Evolutionary conservation across 2,797 vertebrate species (phyloP).

Genomic region (Helicolenus hilgendorfi): DNA sequence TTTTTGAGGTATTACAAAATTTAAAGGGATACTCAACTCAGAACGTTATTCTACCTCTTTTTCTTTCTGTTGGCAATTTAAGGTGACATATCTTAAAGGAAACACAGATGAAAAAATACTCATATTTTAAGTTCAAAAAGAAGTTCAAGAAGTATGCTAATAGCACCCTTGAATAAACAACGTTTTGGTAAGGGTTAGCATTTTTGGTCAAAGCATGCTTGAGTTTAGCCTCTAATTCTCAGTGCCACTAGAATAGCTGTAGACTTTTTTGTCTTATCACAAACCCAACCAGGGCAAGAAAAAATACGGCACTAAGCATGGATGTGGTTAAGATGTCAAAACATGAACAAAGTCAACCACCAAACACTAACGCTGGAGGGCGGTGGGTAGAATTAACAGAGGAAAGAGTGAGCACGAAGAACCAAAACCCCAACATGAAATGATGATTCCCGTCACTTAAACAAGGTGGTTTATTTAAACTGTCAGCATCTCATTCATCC

Average conservation of each 20-base stretch:
- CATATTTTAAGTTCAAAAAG: too few relatives aligned
- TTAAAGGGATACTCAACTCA: too few relatives aligned
- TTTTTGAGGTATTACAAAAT: too few relatives aligned
- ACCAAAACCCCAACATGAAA: neutral
- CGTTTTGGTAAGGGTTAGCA: neutral
- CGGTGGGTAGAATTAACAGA: neutral
- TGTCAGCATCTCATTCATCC: neutral
- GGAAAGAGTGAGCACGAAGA: neutral
- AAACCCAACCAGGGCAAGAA: neutral
- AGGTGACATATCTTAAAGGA: too few relatives aligned
- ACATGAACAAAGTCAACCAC: neutral
- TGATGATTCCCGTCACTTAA: slow-evolving; percentile 12
- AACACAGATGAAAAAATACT: too few relatives aligned
- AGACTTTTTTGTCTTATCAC: neutral
- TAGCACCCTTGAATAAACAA: too few relatives aligned
- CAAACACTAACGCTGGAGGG: neutral
- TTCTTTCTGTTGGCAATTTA: too few relatives aligned
- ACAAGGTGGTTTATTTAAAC: slow-evolving; percentile 12
- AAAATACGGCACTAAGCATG: neutral
- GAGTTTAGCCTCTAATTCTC: neutral
- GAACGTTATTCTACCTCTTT: too few relatives aligned
- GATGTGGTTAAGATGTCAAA: neutral
- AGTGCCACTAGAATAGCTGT: neutral
- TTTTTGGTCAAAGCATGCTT: neutral
- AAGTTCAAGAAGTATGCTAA: too few relatives aligned